These are phyloP conservation scores for Trididemnum nubilum DNA, from an alignment of 23 tunicate species.

Conservation along the genomic window DNA sequence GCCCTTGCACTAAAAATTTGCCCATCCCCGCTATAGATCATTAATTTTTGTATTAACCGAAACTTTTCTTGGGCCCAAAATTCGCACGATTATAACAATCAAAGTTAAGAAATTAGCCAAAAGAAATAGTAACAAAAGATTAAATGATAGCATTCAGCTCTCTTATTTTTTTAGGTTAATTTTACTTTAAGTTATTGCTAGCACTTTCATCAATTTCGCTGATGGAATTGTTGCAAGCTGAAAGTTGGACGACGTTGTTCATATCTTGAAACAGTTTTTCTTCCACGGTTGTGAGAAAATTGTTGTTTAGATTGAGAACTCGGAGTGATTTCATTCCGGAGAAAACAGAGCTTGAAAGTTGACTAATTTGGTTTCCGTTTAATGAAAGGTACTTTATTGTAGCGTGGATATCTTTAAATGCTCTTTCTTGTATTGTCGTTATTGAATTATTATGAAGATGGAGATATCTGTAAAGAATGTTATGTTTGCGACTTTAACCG, in stretches of 20 bases:
- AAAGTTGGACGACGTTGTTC: slow-evolving; percentile 9
- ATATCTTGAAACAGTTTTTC: slow-evolving; percentile 17
- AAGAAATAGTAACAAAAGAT: too few species aligned
- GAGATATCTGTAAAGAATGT: slow-evolving; percentile 25
- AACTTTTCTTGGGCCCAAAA: neutral
- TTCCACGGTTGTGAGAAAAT: neutral
- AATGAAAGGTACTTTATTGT: slow-evolving; percentile 26
- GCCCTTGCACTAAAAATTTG: too few species aligned
- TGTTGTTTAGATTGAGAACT: slow-evolving; percentile 43
- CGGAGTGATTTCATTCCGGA: slow-evolving; percentile 21
- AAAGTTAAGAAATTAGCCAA: too few species aligned
- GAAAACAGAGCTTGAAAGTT: slow-evolving; percentile 8
- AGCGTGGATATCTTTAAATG: slow-evolving; percentile 24
- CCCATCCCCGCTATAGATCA: too few species aligned
- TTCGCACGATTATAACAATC: neutral
- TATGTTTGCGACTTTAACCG: too few species aligned
- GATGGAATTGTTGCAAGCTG: slow-evolving; percentile 39
- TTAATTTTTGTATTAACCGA: too few species aligned
- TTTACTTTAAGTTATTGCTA: neutral
- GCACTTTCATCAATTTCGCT: slow-evolving; percentile 9
- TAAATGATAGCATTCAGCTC: too few species aligned
- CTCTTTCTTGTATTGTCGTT: slow-evolving; percentile 17
- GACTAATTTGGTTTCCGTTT: slow-evolving; percentile 25
- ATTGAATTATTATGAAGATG: slow-evolving; percentile 51
- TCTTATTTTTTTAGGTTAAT: too few species aligned